Conservation (phyloP, 2,888 invertebrate genomes). For the Pecten maximus region DNA sequence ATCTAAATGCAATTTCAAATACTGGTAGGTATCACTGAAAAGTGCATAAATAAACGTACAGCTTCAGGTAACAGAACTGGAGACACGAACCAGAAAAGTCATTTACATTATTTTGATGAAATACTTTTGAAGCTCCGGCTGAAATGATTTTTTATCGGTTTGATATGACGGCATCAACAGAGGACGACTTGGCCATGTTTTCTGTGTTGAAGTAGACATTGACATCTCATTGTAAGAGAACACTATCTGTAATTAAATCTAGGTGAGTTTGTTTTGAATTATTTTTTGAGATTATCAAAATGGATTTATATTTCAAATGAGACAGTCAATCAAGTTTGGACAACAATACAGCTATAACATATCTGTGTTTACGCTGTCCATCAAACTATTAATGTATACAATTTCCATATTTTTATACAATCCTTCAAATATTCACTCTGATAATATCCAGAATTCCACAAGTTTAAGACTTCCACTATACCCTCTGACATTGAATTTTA, state of each 20-base stretch:
- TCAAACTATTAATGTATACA: too few species aligned
- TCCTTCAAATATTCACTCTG: too few species aligned
- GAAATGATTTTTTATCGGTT: neutral
- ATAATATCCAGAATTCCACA: too few species aligned
- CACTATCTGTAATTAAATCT: slow-evolving; percentile 14
- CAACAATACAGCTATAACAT: neutral
- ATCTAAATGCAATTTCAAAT: neutral
- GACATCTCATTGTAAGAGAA: neutral
- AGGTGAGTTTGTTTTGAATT: neutral
- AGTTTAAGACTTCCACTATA: too few species aligned
- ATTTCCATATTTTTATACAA: too few species aligned
- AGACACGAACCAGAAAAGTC: neutral
- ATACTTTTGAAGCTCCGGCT: neutral
- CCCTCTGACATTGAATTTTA: too few species aligned
- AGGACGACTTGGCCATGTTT: neutral
- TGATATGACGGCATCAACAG: neutral
- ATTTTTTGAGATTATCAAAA: neutral
- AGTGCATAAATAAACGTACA: neutral
- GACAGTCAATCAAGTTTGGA: neutral
- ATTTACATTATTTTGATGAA: neutral
- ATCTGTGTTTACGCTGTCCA: neutral
- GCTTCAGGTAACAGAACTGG: neutral
- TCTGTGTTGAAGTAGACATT: neutral
- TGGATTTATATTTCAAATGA: too few species aligned
- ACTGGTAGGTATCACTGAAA: neutral